Evolutionary conservation across 2,797 vertebrate genomes (phyloP), one percentile per base, ranked within the genome.

Genomic region (Craterocephalus amniculus): DNA sequence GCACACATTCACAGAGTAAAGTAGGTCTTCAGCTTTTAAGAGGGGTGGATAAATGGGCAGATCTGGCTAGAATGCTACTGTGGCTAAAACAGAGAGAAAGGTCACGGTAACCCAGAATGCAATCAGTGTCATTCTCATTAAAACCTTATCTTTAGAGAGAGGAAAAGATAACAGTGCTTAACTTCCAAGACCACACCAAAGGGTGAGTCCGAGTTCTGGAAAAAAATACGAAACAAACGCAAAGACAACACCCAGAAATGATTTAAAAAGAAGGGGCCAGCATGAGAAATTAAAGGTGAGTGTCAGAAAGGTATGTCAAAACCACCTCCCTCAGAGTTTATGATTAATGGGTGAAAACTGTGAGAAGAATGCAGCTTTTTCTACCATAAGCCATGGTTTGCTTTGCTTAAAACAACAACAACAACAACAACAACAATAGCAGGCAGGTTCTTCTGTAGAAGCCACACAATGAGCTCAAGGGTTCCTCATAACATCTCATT

Each of bases 401-500:
- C 85, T 91, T 90, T 83, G 87, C 87, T 89, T 89, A 90, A 93
- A n/a, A n/a, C n/a, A n/a, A n/a, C n/a, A n/a, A n/a, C n/a, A n/a
- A 94, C 91, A 93, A 93, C 88, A 90, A 89, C 86, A 91, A 92
- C 87, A 91, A 92, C 89, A 91, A 92, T 89, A 93, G 90, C 88
- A 74, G 81, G 83, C 90, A 91, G 87, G 88, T 89, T 94, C 86
- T 85, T 87, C 89, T 87, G 86, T 84, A 85, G 86, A 85, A 92
- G 88, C 82, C 87, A 90, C 90, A 92, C 92, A 94, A 94, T 94
- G 82, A 91, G 90, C 92, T 91, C 88, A 91, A 91, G 89, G 87
- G 85, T 87, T 93, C 85, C 89, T 90, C 87, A 90, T 93, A 93
- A 92, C 93, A 93, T 94, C 93, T 94, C 91, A 94, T 95, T 93